phyloP scores from a whole-genome alignment of 2,797 vertebrate species.

The Adelosebastes latens region DNA sequence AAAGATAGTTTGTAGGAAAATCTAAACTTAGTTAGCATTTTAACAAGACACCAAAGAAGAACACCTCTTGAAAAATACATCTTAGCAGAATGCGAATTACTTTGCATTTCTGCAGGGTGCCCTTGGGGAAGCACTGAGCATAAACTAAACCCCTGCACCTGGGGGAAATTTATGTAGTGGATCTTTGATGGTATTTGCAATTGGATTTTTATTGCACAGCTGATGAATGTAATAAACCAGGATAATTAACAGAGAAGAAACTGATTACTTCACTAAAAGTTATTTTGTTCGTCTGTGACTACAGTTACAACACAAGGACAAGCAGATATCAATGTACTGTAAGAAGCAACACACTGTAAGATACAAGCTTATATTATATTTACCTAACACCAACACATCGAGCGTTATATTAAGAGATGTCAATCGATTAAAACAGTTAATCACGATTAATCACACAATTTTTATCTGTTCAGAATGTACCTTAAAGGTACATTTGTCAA shows the following conservation, averaged over 20 bases:
- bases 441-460: too few species aligned
- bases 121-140: conserved; percentile 54
- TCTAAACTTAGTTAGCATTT: conserved; percentile 36
- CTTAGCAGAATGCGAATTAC: conserved; percentile 33
- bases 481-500: too few species aligned
- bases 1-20: neutral
- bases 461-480: too few species aligned
- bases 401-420: fast-evolving
- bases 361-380: too few species aligned
- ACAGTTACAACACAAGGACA: conserved; percentile 44
- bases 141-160: conserved; percentile 59
- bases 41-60: conserved; percentile 41
- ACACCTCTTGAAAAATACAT: conserved; percentile 29
- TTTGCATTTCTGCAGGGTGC: conserved; percentile 48
- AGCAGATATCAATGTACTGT: neutral
- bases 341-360: neutral
- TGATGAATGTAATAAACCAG: conserved; percentile 64
- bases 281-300: conserved; percentile 50
- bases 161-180: conserved; percentile 65
- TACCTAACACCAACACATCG: too few species aligned
- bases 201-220: conserved; percentile 67
- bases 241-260: conserved; percentile 68
- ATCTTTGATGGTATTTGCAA: conserved; percentile 70
- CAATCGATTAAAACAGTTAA: too few species aligned
- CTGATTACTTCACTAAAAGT: conserved; percentile 53